These are phyloP conservation scores for Drosophila lini DNA, from an alignment of 1,140 invertebrate species.

Conservation along the genomic window DNA sequence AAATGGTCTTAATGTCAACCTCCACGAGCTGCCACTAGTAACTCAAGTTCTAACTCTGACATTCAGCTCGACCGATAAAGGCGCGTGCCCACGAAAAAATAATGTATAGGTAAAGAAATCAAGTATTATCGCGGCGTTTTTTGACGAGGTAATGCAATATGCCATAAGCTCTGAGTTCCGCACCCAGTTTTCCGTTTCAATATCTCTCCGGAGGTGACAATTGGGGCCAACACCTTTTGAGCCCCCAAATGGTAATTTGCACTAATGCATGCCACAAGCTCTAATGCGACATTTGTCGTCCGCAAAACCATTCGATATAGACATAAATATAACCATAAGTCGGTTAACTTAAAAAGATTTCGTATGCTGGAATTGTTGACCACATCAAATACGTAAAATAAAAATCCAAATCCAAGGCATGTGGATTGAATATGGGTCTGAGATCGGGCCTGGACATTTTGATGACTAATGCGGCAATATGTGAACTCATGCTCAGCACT, in stretches of 20 bases:
- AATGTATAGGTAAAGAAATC: slow-evolving; percentile 33
- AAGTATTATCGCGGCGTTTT: slow-evolving; percentile 32
- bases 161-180: slow-evolving; percentile 57
- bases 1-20: slow-evolving; percentile 73
- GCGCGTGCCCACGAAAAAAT: slow-evolving; percentile 72
- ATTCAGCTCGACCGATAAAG: slow-evolving; percentile 72
- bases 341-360: slow-evolving; percentile 13
- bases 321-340: slow-evolving; percentile 48
- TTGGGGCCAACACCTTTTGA: slow-evolving; percentile 77
- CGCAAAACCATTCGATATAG: slow-evolving; percentile 40
- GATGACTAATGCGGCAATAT: slow-evolving; percentile 62
- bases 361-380: background rate
- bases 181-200: slow-evolving; percentile 66
- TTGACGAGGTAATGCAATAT: slow-evolving; percentile 72
- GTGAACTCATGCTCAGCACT: slow-evolving; percentile 43
- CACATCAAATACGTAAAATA: background rate
- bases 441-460: slow-evolving; percentile 1
- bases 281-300: slow-evolving; percentile 45
- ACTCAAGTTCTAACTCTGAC: slow-evolving; percentile 64
- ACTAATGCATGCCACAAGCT: slow-evolving; percentile 61
- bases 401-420: slow-evolving; percentile 12
- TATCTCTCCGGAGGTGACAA: slow-evolving; percentile 72
- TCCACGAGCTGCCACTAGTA: slow-evolving; percentile 11
- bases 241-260: slow-evolving; percentile 65
- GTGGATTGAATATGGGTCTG: slow-evolving; percentile 8